Evolutionary conservation across 2,888 invertebrate species (phyloP).

Genomic region (Clusia tigrina): DNA sequence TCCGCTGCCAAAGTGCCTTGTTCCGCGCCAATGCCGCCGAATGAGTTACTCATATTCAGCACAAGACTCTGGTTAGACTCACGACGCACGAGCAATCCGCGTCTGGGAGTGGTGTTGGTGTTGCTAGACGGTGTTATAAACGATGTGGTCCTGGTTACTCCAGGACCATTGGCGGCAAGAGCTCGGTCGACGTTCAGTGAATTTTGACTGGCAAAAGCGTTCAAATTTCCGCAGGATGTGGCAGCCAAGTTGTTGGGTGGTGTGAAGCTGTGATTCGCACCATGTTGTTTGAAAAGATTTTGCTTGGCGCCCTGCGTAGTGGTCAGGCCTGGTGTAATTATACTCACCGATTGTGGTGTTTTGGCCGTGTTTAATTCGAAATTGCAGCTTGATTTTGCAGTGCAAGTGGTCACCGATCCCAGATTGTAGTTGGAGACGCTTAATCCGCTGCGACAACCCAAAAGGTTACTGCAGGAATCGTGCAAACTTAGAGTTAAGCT

Average conservation of each 20-base stretch:
- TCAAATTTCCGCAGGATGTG: conserved; percentile 63
- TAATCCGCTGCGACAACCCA: conserved; percentile 59
- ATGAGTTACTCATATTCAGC: conserved; percentile 69
- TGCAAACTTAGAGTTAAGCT: conserved; percentile 69
- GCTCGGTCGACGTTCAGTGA: conserved; percentile 63
- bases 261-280: conserved; percentile 70
- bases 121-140: conserved; percentile 35
- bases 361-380: conserved; percentile 39
- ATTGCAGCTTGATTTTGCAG: conserved; percentile 56
- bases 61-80: conserved; percentile 92
- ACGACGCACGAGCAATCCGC: conserved; percentile 81
- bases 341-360: conserved; percentile 2
- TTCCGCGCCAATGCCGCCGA: conserved; percentile 40
- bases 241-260: conserved; percentile 65
- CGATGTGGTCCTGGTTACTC: conserved; percentile 41
- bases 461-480: conserved; percentile 66
- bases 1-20: conserved; percentile 38
- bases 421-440: conserved; percentile 69
- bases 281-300: conserved; percentile 49
- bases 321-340: conserved; percentile 16
- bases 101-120: conserved; percentile 64
- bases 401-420: conserved; percentile 64
- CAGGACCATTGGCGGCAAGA: conserved; percentile 19
- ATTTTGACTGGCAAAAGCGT: conserved; percentile 69
- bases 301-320: conserved; percentile 43